Conservation (phyloP, 2,113 vertebrate species). For the Sturnus vulgaris region DNA sequence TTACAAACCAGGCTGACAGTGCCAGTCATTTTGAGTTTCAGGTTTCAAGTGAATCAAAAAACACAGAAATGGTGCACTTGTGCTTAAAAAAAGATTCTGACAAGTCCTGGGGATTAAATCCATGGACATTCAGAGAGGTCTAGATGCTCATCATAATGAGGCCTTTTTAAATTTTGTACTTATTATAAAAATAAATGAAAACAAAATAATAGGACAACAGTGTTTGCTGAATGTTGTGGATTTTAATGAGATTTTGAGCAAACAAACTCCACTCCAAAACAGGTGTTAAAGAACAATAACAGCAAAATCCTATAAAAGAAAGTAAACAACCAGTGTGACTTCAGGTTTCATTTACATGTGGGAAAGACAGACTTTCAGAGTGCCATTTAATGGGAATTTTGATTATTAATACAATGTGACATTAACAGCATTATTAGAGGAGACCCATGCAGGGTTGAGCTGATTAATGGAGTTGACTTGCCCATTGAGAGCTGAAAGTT, state of each 20-base stretch:
- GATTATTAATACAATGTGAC: constrained; percentile 35
- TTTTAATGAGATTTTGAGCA: constrained; percentile 53
- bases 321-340: background rate
- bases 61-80: background rate
- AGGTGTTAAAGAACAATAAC: constrained; percentile 6
- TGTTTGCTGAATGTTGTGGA: background rate
- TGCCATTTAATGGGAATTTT: constrained; percentile 31
- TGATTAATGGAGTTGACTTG: constrained; percentile 43
- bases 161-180: background rate
- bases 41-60: background rate
- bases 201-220: background rate
- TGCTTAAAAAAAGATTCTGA: background rate
- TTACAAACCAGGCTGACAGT: background rate
- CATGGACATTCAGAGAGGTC: background rate
- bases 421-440: constrained; percentile 9
- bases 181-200: background rate
- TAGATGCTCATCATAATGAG: background rate
- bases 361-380: background rate
- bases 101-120: background rate
- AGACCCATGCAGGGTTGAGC: background rate
- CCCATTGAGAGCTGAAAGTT: constrained; percentile 29
- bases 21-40: background rate
- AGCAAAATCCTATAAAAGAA: background rate
- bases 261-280: constrained; percentile 21
- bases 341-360: constrained; percentile 1